These are phyloP conservation scores for Myotis planiceps DNA, from an alignment of 2,797 vertebrate genomes.

Conservation along the genomic window DNA sequence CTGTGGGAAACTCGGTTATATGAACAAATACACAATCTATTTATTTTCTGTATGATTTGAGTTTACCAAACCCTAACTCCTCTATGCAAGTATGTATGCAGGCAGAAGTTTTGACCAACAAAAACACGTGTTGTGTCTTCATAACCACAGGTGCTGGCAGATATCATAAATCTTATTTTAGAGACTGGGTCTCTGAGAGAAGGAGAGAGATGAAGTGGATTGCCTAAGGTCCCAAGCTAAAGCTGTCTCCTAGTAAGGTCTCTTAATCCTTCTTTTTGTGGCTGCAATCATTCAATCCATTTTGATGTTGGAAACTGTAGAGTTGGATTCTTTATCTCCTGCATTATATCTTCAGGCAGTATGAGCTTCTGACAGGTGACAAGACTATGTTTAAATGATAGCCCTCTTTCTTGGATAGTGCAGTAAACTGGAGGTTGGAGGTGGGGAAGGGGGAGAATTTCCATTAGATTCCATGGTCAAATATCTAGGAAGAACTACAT, in stretches of 20 bases:
- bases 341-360: not conserved
- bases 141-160: constrained; percentile 23
- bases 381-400: constrained; percentile 42
- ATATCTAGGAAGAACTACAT: not conserved
- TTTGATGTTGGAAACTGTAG: constrained; percentile 55
- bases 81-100: not conserved
- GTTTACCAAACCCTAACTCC: constrained; percentile 39
- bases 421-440: not conserved
- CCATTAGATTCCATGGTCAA: not conserved
- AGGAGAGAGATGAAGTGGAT: constrained; percentile 22
- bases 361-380: constrained; percentile 56
- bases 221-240: constrained; percentile 63
- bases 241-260: constrained; percentile 45
- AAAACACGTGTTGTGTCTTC: not conserved
- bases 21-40: not conserved
- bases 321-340: constrained; percentile 45
- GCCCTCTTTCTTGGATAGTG: not conserved
- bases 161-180: constrained; percentile 26
- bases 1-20: not conserved
- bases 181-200: constrained; percentile 19
- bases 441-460: not conserved
- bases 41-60: not conserved
- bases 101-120: not conserved
- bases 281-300: constrained; percentile 55
- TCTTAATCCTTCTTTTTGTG: constrained; percentile 66